These are phyloP conservation scores for Agrochola lota DNA, from an alignment of 2,888 invertebrate species.

Conservation along the genomic window DNA sequence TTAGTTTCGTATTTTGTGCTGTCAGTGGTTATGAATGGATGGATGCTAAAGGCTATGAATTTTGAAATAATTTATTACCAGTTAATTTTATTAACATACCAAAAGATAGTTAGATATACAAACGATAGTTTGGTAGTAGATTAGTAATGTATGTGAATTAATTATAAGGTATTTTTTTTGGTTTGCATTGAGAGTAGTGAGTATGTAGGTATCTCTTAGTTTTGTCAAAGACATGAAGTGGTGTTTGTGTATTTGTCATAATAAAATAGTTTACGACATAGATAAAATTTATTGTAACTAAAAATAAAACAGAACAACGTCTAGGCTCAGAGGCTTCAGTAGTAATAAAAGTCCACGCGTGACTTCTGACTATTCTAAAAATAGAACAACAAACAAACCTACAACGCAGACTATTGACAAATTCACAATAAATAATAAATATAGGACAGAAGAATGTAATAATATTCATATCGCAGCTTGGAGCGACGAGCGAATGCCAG, in stretches of 20 bases:
- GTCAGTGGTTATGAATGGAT: neutral
- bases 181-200: neutral
- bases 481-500: constrained; percentile 54
- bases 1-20: constrained; percentile 14
- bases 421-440: constrained; percentile 53
- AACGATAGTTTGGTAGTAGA: neutral
- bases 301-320: neutral
- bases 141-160: neutral
- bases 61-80: neutral
- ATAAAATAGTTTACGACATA: neutral
- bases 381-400: constrained; percentile 15
- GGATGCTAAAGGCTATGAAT: too few species aligned
- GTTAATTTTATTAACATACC: neutral
- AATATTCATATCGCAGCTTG: constrained; percentile 63
- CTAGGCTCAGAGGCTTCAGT: neutral
- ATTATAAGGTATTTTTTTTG: neutral
- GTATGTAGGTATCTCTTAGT: neutral
- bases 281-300: neutral
- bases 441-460: constrained; percentile 60
- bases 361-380: constrained; percentile 12
- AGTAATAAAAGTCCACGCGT: constrained; percentile 14
- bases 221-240: neutral
- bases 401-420: constrained; percentile 41
- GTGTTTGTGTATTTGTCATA: neutral
- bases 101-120: neutral